Evolutionary conservation across 2,888 invertebrate genomes (phyloP), one percentile per base, ranked within the genome.

Genomic region (Ennomos quercinarius): DNA sequence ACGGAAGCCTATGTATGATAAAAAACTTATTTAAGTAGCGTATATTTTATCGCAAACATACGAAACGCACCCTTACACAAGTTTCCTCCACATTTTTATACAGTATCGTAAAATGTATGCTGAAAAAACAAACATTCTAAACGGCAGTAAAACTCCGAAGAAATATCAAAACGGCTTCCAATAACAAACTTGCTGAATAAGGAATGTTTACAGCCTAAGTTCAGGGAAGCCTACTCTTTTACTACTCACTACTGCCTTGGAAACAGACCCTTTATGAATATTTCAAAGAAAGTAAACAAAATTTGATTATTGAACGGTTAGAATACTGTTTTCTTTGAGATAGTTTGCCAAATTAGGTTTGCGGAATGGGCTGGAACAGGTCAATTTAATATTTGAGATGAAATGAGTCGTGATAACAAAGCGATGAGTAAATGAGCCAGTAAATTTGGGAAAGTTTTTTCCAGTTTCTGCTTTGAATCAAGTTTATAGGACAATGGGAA

Each of bases 161-260:
- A 68, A 72, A 69, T 70, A 72, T 66, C 61, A 61, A 68, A 74
- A 61, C 66, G 68, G 67, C 64, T 73, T 67, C 68, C 63, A 66
- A 73, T 69, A 72, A 65, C 56, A 52, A 58, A 58, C 54, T 65
- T 42, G 34, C 42, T 57, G 51, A 62, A 60, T 50, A 64, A 61
- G 51, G 62, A 48, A 74, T 66, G 63, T 66, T 65, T 66, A 73
- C 64, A 57, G 60, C 51, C 49, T 10, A 59, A 70, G 53, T 71
- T 70, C 61, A 66, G 63, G 66, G 63, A 53, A 27, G 40, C 53
- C 53, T 51, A 51, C 61, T 63, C 57, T 68, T 61, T 66, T 65
- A 65, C 61, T 63, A 58, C 56, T 53, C 54, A 39, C 43, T 56
- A 56, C 43, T 39, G 17, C 42, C 36, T 40, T 54, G 34, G 42